A percentile compares a stretch with the other conserved stretches of the same genome.
Conservation (phyloP, 2,888 invertebrate species). For the Patella pellucida region DNA sequence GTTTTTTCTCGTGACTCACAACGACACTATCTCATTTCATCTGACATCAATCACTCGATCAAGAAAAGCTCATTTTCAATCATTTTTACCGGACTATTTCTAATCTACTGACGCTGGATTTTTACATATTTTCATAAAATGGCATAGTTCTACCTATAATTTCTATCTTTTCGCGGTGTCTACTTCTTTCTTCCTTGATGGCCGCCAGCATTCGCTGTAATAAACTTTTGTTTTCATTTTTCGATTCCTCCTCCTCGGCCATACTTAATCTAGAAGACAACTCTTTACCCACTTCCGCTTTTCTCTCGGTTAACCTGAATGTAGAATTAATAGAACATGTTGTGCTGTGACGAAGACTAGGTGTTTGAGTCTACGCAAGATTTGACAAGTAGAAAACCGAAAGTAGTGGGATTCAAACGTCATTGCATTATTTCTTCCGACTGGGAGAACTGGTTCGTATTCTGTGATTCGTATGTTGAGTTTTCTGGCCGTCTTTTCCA, state of each 20-base stretch:
- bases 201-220: constrained; percentile 29
- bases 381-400: neutral
- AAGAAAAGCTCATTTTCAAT: no score
- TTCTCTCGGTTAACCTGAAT: neutral
- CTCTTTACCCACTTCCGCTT: constrained; percentile 18
- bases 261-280: constrained; percentile 34
- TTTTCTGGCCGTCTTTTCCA: neutral
- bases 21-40: no score
- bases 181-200: constrained; percentile 30
- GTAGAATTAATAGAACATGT: no score
- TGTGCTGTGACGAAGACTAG: no score
- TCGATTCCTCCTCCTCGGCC: constrained; percentile 48
- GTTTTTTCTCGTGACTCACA: no score
- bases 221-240: constrained; percentile 30
- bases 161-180: constrained; percentile 11
- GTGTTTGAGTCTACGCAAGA: no score
- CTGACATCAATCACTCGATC: no score
- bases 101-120: no score
- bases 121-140: no score
- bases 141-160: constrained; percentile 18
- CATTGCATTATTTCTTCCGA: neutral
- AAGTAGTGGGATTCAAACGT: neutral
- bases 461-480: neutral
- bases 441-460: neutral
- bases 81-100: no score